Evolutionary conservation across 2,113 vertebrate genomes (phyloP).

Genomic region (Xyrauchen texanus): DNA sequence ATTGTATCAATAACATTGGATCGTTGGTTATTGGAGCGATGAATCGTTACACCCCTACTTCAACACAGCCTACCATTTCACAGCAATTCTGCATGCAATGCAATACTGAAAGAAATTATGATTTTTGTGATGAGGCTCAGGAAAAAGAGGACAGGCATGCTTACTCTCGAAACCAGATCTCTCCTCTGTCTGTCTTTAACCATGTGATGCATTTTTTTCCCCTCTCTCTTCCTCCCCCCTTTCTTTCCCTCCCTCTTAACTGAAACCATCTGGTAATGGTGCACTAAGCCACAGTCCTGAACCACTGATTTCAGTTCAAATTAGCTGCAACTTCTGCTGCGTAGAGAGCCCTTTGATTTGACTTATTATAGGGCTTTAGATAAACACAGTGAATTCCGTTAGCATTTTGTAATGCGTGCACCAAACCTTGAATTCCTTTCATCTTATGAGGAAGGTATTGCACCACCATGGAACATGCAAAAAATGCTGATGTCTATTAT

Average conservation of each 20-base stretch:
- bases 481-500: constrained; percentile 57
- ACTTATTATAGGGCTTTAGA: constrained; percentile 65
- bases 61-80: constrained; percentile 9
- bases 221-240: constrained; percentile 38
- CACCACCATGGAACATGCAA: constrained; percentile 41
- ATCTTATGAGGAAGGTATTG: constrained; percentile 59
- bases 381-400: constrained; percentile 70
- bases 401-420: constrained; percentile 62
- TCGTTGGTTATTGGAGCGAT: no score
- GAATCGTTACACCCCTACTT: no score
- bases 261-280: constrained; percentile 75
- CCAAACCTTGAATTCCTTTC: constrained; percentile 58
- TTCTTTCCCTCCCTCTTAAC: constrained; percentile 64
- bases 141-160: constrained; percentile 53
- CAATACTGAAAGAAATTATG: constrained; percentile 32
- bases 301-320: constrained; percentile 79
- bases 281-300: constrained; percentile 67
- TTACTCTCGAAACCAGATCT: constrained; percentile 72
- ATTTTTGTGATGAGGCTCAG: constrained; percentile 27
- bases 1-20: no score
- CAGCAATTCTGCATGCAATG: not conserved
- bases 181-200: constrained; percentile 43
- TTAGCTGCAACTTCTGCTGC: constrained; percentile 72
- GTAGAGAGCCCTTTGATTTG: constrained; percentile 73
- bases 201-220: constrained; percentile 47